Evolutionary conservation across 2,113 vertebrate species (phyloP), one percentile per base, ranked within the genome.

Genomic region (Lutjanus erythropterus): DNA sequence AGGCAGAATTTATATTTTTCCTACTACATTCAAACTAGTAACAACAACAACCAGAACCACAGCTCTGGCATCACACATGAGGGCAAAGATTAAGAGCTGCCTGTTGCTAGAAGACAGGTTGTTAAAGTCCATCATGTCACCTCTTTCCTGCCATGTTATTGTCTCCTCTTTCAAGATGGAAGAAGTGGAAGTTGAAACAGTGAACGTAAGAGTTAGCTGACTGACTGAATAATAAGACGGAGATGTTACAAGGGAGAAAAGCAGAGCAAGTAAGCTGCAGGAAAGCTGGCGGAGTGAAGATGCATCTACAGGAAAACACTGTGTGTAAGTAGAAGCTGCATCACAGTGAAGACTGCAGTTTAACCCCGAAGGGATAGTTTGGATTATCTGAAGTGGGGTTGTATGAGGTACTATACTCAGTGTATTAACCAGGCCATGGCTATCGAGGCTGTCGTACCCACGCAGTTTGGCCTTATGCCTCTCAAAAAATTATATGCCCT

Each of bases 21-120:
- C 31, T 4, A 19, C 25, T 87, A 78, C 79, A 80, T 81, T 71
- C 31, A 83, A 49, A 53, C 53, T 21, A 50, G 16, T 21, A 31
- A 73, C 15, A 64, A 64, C 18, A 61, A 37, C n/a, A 49, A 47
- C 16, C 35, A 33, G 15, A 47, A 80, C 52, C 29, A 71, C 47
- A 52, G 41, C 60, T 66, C 67, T 75, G 67, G 60, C 69, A 60
- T 56, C 65, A 79, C 42, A 78, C 69, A 62, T 49, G 25, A 65
- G 42, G 21, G 12, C 41, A 64, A 44, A 61, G 55, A 87, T 83
- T 76, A 71, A 82, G 62, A 61, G 68, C 61, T 84, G 72, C 47
- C 64, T 50, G 80, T 84, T 90, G 52, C 84, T 41, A 27, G 66
- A 60, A 84, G 70, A 75, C 56, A 31, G 31, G 52, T 31, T 59